Evolutionary conservation across 2,888 invertebrate genomes (phyloP), one percentile per base, ranked within the genome.

Genomic region (Sarcophaga carnaria): DNA sequence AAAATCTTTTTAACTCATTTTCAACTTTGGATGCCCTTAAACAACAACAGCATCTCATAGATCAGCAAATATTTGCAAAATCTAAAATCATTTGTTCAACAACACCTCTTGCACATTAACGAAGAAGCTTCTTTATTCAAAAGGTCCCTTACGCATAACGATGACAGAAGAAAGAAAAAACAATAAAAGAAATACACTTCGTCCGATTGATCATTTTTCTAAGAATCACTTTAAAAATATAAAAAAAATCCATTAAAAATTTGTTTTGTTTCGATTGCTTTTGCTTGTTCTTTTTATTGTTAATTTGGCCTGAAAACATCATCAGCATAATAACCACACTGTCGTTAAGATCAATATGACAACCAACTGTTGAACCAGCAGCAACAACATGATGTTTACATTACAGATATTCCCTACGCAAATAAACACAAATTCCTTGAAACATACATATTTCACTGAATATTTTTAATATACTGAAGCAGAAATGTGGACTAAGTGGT

Each of bases 51-150:
- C 60, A 70, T 63, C 49, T 78, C 71, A 84, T 76, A 70, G 81
- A 45, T 70, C 54, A 62, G 83, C 86, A 86, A 88, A 88, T 89
- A 88, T 89, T 88, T 88, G 84, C 74, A 82, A 69, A 88, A 86
- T 88, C 81, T 86, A 85, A 88, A 88, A 88, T 84, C 81, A 83
- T 85, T 88, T 88, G 83, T 86, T 82, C 69, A 88, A 82, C 87
- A 89, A 88, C 89, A 88, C 88, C 89, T 89, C 83, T 71, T 83
- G 70, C 84, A 75, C 83, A 84, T 84, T 87, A 84, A 87, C 78
- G 62, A 66, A 84, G 83, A 66, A 84, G 83, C 84, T 87, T 87
- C 80, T 74, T 71, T 75, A 75, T 37, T 14, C 49, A 27, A 14
- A 66, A 27, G 25, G 6, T 8, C 37, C 3, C 59, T 59, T 60